Percentiles rank a stretch among this genome's conserved stretches.
These are phyloP conservation scores for Eubasilissa regina DNA, from an alignment of 1,140 invertebrate species.

Conservation along the genomic window DNA sequence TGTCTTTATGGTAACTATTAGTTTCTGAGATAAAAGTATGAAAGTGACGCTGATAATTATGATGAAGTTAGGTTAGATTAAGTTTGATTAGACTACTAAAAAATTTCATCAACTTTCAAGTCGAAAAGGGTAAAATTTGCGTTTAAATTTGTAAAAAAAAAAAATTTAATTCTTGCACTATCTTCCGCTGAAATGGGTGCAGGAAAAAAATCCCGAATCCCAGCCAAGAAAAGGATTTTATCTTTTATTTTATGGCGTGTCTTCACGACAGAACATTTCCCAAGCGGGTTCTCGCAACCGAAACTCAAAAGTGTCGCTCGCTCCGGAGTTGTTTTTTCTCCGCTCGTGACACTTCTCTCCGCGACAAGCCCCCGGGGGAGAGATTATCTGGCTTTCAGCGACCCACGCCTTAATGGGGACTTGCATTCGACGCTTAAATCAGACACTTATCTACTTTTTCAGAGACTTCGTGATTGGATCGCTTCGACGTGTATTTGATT, in stretches of 20 bases:
- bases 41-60: too few species aligned
- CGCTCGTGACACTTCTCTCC: constrained; percentile 1
- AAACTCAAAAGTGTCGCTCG: neutral
- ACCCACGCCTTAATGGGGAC: neutral
- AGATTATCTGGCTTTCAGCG: neutral
- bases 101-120: too few species aligned
- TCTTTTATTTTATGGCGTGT: constrained; percentile 23
- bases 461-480: too few species aligned
- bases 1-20: too few species aligned
- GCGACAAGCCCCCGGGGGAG: neutral
- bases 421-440: constrained; percentile 11
- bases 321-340: neutral
- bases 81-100: too few species aligned
- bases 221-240: neutral
- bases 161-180: too few species aligned
- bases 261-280: constrained; percentile 13
- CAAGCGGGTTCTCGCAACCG: neutral
- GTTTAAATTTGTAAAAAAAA: too few species aligned
- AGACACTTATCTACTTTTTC: neutral
- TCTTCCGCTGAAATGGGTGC: neutral
- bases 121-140: too few species aligned
- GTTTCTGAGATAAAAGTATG: too few species aligned
- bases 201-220: neutral
- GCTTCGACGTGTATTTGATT: too few species aligned
- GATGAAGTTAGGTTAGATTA: too few species aligned